Evolutionary conservation across 2,113 vertebrate species (phyloP), one percentile per base, ranked within the genome.

Genomic region (Camelus dromedarius): DNA sequence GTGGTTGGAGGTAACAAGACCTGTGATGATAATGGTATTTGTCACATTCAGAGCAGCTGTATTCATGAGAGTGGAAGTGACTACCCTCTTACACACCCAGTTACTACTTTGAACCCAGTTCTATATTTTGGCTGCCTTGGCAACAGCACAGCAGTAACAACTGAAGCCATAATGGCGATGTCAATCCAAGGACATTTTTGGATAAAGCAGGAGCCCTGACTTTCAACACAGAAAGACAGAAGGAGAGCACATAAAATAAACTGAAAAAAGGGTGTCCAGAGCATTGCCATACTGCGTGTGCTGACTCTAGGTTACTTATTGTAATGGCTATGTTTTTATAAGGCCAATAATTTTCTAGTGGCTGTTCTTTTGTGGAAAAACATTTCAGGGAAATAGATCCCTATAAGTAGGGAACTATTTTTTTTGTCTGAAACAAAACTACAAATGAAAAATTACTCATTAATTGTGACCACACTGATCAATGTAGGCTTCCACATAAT

Each of bases 1-100:
- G 98, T 98, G 98, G 96, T 84, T 94, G 28, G 95, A 95, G 0
- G 96, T 98, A 99, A 98, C 72, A 95, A 96, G 97, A 99, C 96
- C 98, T 5, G 0, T 38, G 83, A 96, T 97, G 95, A 73, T 93
- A 88, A 89, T 69, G 97, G 97, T 97, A 98, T 98, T 98, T 98
- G 97, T 98, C 93, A 30, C 98, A 97, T 96, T 95, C 0, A 19
- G 72, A 97, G 97, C 98, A 98, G 98, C 98, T 99, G 98, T 56
- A 79, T 92, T 91, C 95, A 66, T 82, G 91, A 97, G 54, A 72
- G 91, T 93, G 88, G 95, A 96, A 95, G 91, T 80, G 96, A 85
- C 89, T 96, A 93, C 81, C 83, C 0, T 54, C 76, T 93, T 93
- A 86, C 97, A 98, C 91, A 89, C 76, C 80, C 82, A 46, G 5